Percentiles rank a stretch among this genome's conserved stretches.
These are phyloP conservation scores for Heteronetta atricapilla DNA, from an alignment of 2,113 vertebrate genomes.

Conservation along the genomic window DNA sequence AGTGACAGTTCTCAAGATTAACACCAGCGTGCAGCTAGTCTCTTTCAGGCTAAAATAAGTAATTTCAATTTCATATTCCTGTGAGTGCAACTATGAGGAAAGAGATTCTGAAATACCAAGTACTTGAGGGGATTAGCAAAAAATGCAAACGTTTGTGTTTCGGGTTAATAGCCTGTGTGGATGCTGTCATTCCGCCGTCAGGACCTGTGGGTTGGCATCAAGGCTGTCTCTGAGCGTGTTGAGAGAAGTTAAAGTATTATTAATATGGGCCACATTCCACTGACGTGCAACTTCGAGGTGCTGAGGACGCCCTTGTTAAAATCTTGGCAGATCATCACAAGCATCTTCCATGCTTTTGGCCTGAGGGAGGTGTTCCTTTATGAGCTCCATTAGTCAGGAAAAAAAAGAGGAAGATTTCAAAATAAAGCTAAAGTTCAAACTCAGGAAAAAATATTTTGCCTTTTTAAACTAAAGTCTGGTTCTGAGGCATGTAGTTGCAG, in stretches of 20 bases:
- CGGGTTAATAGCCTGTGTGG: background rate
- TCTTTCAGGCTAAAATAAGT: background rate
- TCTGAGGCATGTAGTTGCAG: slow-evolving; percentile 28
- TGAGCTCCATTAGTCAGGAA: slow-evolving; percentile 31
- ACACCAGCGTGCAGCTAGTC: background rate
- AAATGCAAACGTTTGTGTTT: slow-evolving; percentile 32
- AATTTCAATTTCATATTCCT: background rate
- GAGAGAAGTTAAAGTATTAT: slow-evolving; percentile 31
- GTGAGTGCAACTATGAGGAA: background rate
- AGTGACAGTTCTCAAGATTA: slow-evolving; percentile 20
- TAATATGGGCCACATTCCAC: slow-evolving; percentile 36
- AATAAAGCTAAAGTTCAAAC: slow-evolving; percentile 55
- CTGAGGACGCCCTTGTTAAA: slow-evolving; percentile 50
- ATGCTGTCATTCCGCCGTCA: slow-evolving; percentile 45
- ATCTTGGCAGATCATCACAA: slow-evolving; percentile 50
- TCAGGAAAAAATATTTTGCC: background rate
- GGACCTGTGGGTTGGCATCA: slow-evolving; percentile 37
- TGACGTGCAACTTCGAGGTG: background rate
- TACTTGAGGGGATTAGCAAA: slow-evolving; percentile 27
- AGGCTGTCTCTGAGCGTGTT: background rate
- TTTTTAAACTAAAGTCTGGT: background rate
- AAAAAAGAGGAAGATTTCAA: slow-evolving; percentile 31
- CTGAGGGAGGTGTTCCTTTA: slow-evolving; percentile 39
- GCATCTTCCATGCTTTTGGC: slow-evolving; percentile 18
- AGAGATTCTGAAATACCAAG: background rate